phyloP scores from a whole-genome alignment of 2,797 vertebrate species.

The Chelon auratus region DNA sequence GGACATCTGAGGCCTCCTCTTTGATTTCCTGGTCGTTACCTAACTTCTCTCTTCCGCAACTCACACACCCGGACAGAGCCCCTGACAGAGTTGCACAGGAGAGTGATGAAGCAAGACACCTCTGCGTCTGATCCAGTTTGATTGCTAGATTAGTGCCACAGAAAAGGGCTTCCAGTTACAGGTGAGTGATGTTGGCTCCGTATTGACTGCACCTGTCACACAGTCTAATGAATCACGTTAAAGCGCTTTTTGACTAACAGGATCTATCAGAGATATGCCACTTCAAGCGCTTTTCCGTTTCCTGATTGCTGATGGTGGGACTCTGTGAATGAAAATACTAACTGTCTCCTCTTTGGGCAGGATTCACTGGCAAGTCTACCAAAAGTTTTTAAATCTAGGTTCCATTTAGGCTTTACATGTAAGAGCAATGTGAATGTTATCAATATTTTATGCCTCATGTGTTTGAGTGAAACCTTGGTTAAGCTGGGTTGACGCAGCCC shows the following conservation, averaged over 20 bases:
- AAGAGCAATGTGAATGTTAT: no score
- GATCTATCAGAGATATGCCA: slow-evolving; percentile 68
- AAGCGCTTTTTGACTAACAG: slow-evolving; percentile 67
- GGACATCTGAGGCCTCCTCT: slow-evolving; percentile 46
- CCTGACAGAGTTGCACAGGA: slow-evolving; percentile 49
- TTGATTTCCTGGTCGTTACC: slow-evolving; percentile 53
- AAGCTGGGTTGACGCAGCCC: no score
- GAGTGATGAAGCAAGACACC: slow-evolving; percentile 62
- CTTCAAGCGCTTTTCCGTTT: slow-evolving; percentile 36
- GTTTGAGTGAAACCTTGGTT: no score
- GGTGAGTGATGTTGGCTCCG: slow-evolving; percentile 61
- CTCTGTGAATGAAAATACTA: slow-evolving; percentile 46
- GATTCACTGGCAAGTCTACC: slow-evolving; percentile 51
- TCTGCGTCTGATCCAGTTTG: slow-evolving; percentile 61
- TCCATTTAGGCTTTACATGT: neutral
- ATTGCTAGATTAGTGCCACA: slow-evolving; percentile 65
- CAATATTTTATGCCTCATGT: no score
- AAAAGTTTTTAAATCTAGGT: slow-evolving; percentile 22
- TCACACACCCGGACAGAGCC: slow-evolving; percentile 28
- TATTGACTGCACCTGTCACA: slow-evolving; percentile 72
- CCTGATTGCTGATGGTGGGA: slow-evolving; percentile 28
- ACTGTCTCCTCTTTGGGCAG: slow-evolving; percentile 51
- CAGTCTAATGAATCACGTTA: slow-evolving; percentile 69
- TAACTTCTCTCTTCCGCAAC: slow-evolving; percentile 13
- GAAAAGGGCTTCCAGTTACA: slow-evolving; percentile 58